Base-by-base conservation (phyloP, 2,888 invertebrate species). In the Drosophila dives region DNA sequence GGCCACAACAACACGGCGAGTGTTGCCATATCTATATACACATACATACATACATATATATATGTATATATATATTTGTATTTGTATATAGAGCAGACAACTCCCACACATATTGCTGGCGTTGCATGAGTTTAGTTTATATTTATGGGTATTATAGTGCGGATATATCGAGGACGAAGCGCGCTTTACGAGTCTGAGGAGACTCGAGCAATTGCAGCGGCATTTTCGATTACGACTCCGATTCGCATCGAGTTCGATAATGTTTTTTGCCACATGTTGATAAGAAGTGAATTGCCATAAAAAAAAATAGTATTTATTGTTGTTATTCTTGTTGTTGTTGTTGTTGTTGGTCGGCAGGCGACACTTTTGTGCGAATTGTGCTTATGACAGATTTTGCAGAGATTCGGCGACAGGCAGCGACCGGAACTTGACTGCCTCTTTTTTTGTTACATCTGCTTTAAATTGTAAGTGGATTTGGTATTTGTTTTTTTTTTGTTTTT, bases 91-190 rank as follows among this genome's bases (percentile, higher is more conserved):
- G 38, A 55, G 36, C 54, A 26, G 55, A 65, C 64, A 68, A 75
- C 76, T 79, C 77, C 48, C 63, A 80, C 78, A 79, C 64, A 81
- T 38, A 79, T 73, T 77, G 72, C 64, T 67, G 63, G 62, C 59
- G 59, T 76, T 85, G 86, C 90, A 84, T 86, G 88, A 80, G 84
- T 90, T 92, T 92, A 92, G 92, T 92, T 93, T 90, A 92, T 92
- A 92, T 93, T 92, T 92, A 93, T 93, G 92, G 88, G 91, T 90
- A 92, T 92, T 93, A 92, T 92, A 92, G 92, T 91, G 89, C 91
- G 93, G 92, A 92, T 92, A 92, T 89, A 90, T 90, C 67, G 67
- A 45, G 45, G 15, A 67, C 71, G 71, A 56, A 81, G 86, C 73
- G 90, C 87, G 90, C 80, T 78, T 70, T 81, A 61, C 64, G 61